A percentile compares a stretch with the other conserved stretches of the same genome.
phyloP scores from a whole-genome alignment of 2,113 vertebrate genomes.

The Myotis yumanensis region DNA sequence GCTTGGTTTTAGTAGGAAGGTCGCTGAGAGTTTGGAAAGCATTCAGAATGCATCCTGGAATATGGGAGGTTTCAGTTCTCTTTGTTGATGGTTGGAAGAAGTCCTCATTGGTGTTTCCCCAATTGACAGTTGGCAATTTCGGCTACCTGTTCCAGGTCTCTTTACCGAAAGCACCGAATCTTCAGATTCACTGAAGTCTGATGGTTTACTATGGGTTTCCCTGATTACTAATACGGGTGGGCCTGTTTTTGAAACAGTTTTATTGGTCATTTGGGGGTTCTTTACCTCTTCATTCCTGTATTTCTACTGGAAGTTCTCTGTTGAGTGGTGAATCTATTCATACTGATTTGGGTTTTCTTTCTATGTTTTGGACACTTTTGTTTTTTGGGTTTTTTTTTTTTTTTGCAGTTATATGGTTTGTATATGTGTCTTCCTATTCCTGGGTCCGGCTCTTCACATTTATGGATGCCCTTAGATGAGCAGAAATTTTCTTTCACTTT shows the following conservation, averaged over 20 bases:
- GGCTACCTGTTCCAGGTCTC: background rate
- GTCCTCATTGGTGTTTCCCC: background rate
- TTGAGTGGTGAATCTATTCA: background rate
- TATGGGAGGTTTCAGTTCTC: background rate
- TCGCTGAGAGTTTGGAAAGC: constrained; percentile 53
- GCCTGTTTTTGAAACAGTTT: background rate
- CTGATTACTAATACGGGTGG: background rate
- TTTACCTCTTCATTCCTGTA: background rate
- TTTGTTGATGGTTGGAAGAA: background rate
- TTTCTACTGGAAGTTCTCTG: background rate
- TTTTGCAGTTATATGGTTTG: background rate
- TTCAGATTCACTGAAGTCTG: background rate
- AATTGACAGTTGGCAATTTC: background rate
- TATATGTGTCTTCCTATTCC: background rate
- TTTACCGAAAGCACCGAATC: background rate
- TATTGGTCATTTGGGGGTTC: background rate
- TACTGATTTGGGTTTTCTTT: background rate
- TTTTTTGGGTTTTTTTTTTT: background rate
- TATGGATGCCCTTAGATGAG: background rate
- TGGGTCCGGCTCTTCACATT: background rate
- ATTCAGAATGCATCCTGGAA: constrained; percentile 21
- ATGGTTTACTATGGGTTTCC: background rate
- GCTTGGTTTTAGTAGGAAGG: constrained; percentile 53
- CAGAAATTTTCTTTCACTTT: background rate
- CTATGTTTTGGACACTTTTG: background rate